Conservation (phyloP, 37 sponge, comb jelly and placozoan species). For the Diacarnus erythraeanus region DNA sequence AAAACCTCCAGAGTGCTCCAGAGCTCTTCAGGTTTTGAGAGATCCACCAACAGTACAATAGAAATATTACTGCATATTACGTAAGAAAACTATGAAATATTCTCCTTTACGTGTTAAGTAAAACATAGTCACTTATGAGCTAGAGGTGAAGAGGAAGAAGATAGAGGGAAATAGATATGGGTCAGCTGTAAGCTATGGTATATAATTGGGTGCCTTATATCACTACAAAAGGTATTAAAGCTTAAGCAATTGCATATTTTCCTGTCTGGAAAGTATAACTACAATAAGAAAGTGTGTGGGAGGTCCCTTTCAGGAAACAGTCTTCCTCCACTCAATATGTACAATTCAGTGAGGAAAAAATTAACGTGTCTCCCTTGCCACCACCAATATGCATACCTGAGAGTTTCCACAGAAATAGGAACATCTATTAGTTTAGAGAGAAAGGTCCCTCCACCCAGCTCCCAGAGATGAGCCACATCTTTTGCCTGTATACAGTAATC, state of each 20-base stretch:
- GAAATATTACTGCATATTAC: slow-evolving; percentile 42
- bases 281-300: too few relatives aligned
- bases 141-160: too few relatives aligned
- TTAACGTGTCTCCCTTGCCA: neutral
- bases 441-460: slow-evolving; percentile 91
- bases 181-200: too few relatives aligned
- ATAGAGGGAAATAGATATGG: too few relatives aligned
- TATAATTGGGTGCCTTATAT: too few relatives aligned
- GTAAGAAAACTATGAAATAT: too few relatives aligned
- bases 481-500: slow-evolving; percentile 67
- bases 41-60: slow-evolving; percentile 85
- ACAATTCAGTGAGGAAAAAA: neutral
- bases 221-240: too few relatives aligned
- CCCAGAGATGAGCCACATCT: slow-evolving; percentile 91
- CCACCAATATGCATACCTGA: slow-evolving; percentile 46
- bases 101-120: too few relatives aligned
- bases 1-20: slow-evolving; percentile 77
- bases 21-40: slow-evolving; percentile 87
- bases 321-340: neutral
- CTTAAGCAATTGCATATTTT: too few relatives aligned
- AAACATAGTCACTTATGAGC: too few relatives aligned
- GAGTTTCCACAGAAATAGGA: slow-evolving; percentile 53
- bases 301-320: too few relatives aligned
- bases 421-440: slow-evolving; percentile 73
- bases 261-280: too few relatives aligned